Conservation (phyloP, 92 coral and sea anemone genomes). For the Heliopora coerulea region DNA sequence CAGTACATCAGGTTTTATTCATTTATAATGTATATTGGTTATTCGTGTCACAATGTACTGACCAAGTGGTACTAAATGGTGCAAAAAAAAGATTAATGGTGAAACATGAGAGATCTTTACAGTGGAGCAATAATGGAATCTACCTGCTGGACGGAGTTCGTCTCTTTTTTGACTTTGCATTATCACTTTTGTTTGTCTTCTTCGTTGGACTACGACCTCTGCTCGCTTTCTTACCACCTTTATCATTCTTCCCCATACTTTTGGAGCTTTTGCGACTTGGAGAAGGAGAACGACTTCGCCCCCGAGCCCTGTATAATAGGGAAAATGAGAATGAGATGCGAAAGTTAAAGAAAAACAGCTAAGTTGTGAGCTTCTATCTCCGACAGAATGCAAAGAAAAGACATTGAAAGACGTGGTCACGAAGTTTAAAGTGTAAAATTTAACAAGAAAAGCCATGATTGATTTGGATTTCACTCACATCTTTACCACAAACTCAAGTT, state of each 20-base stretch:
- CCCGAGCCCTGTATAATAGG: constrained; percentile 18
- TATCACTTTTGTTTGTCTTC: constrained; percentile 52
- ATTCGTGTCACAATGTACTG: no score
- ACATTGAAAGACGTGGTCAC: neutral
- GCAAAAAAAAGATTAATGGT: no score
- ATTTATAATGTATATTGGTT: no score
- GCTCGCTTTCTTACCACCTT: constrained; percentile 55
- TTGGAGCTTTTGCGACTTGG: constrained; percentile 71
- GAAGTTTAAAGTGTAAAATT: neutral
- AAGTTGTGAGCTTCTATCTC: neutral
- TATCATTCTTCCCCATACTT: constrained; percentile 67
- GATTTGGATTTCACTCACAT: constrained; percentile 41
- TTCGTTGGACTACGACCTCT: constrained; percentile 94
- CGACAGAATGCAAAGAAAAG: neutral
- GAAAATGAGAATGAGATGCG: neutral
- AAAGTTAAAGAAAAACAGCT: neutral
- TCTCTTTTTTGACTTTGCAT: constrained; percentile 51
- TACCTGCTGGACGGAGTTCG: constrained; percentile 85
- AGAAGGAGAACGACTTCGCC: constrained; percentile 45
- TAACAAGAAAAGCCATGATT: constrained; percentile 9
- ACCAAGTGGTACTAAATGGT: no score
- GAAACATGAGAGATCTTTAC: no score
- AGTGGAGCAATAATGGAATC: no score
- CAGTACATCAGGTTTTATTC: no score
- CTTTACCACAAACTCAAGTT: neutral